Base-by-base conservation (phyloP, 2,797 vertebrate species). In the Heliangelus exortis region DNA sequence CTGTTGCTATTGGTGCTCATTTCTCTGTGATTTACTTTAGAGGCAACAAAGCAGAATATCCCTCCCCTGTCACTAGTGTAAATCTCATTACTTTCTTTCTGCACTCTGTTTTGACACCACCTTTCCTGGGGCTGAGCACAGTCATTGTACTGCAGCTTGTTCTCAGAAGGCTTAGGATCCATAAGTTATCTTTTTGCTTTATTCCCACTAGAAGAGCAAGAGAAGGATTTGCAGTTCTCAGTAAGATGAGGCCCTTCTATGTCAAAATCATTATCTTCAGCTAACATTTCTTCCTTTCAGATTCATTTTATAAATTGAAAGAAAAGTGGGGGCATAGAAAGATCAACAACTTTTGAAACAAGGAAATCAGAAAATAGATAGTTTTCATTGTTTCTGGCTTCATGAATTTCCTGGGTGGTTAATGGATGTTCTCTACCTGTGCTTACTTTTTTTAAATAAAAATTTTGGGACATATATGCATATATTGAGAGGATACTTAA, bases 211-310 rank as follows among this genome's bases (percentile, higher is more conserved):
- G 92, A 96, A 95, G 45, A 94, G n/a, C 53, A 87, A 88, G 51
- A 51, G 61, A 94, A 84, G 77, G 58, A 93, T 95, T 95, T 93
- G 31, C 69, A 57, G 58, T 88, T 93, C 81, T 95, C 86, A 84
- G 79, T 90, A 97, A 93, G 75, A 95, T 66, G 90, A 96, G 67
- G 80, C 78, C 66, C n/a, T 84, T 93, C 90, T 93, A 68, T 97
- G 95, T 96, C 96, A 96, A 95, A 96, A 95, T 95, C 84, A 97
- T 97, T 96, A 97, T 95, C 94, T 95, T 95, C 86, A 75, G 77
- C 95, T 96, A 96, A 96, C 92, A 97, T 95, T 93, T 94, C 84
- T 89, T 84, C 81, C 96, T 82, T 96, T 95, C 78, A 86, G 47
- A 90, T 89, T 94, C 76, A 75, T 94, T 73, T 91, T 84, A 87